Evolutionary conservation across 2,888 invertebrate species (phyloP).

Genomic region (Cheilosia grossa): DNA sequence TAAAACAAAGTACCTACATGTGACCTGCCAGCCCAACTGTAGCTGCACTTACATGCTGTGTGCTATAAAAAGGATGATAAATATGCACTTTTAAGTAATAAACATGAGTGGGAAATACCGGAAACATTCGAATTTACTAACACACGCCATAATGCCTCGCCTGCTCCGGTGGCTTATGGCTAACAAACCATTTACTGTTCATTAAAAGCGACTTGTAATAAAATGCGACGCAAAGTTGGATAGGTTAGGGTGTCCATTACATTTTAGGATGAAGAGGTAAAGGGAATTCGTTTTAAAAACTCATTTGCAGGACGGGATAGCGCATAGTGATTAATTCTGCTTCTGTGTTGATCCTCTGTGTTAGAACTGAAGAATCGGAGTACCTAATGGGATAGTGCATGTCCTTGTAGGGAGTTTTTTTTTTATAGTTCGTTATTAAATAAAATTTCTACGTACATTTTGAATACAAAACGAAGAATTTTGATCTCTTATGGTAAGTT

Average conservation of each 20-base stretch:
- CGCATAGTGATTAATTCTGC: too few relatives aligned
- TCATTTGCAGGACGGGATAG: too few relatives aligned
- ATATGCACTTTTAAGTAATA: slow-evolving; percentile 18
- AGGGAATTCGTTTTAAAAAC: too few relatives aligned
- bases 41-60: background rate
- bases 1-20: slow-evolving; percentile 1
- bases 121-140: background rate
- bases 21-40: background rate
- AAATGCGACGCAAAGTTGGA: background rate
- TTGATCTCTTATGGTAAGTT: too few relatives aligned
- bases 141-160: background rate
- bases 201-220: background rate
- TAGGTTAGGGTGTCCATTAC: background rate
- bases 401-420: too few relatives aligned
- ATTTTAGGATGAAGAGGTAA: too few relatives aligned
- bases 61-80: slow-evolving; percentile 11
- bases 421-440: too few relatives aligned
- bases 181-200: background rate
- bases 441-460: too few relatives aligned
- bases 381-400: too few relatives aligned
- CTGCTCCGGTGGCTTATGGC: background rate
- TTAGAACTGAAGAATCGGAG: too few relatives aligned
- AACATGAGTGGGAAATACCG: slow-evolving; percentile 2
- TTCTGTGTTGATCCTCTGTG: too few relatives aligned
- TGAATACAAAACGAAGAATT: too few relatives aligned